phyloP scores from a whole-genome alignment of 1,140 invertebrate genomes.

The Mylabris phalerata region DNA sequence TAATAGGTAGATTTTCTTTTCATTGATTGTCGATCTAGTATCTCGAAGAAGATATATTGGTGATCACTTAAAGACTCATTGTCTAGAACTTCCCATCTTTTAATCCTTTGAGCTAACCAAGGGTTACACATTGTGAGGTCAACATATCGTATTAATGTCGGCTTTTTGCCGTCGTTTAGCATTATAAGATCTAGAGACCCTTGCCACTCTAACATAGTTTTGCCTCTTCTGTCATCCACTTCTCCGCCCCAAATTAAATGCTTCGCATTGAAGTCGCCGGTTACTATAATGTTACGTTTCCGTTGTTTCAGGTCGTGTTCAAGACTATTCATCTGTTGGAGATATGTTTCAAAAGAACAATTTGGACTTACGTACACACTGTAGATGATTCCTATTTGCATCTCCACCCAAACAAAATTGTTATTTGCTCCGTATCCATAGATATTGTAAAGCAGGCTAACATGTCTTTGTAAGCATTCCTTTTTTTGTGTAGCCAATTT shows the following conservation, averaged over 20 bases:
- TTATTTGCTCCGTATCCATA: no score
- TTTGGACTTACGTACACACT: no score
- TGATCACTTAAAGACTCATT: neutral
- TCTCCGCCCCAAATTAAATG: neutral
- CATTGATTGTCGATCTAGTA: neutral
- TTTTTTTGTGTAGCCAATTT: no score
- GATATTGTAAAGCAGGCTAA: no score
- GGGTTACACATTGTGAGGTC: neutral
- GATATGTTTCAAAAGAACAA: no score
- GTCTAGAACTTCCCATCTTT: neutral
- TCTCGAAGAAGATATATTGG: neutral
- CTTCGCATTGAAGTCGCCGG: neutral
- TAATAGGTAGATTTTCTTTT: neutral
- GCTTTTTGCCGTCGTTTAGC: neutral
- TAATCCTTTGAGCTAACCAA: neutral
- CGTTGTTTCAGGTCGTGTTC: no score
- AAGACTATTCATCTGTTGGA: no score
- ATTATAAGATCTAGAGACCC: neutral
- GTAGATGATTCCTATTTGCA: no score
- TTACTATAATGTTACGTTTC: no score
- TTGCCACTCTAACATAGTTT: neutral
- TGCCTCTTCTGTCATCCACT: neutral
- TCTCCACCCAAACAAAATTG: no score
- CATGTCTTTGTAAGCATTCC: no score
- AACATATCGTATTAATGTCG: neutral